Percentiles rank a stretch among this genome's conserved stretches.
phyloP scores from a whole-genome alignment of 2,113 vertebrate species.

The Salvelinus namaycush region DNA sequence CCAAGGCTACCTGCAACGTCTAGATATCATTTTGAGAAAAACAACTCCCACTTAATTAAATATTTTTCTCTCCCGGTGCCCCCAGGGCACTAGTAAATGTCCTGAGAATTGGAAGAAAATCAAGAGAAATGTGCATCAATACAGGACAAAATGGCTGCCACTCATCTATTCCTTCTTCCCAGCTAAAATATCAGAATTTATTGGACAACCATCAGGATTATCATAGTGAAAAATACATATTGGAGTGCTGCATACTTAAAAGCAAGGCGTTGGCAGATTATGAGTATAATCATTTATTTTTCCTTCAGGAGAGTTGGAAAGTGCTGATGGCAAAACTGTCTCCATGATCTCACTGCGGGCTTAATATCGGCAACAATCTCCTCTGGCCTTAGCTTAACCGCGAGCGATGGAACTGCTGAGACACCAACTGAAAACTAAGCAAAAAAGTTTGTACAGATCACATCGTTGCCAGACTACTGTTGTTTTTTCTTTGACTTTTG shows the following conservation, averaged over 20 bases:
- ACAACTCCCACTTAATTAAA: slow-evolving; percentile 27
- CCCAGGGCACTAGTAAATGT: slow-evolving; percentile 1
- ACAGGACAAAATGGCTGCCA: not conserved
- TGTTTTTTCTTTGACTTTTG: not conserved
- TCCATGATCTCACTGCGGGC: not conserved
- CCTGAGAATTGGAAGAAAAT: slow-evolving; percentile 9
- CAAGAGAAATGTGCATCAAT: not conserved
- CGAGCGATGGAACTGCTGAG: not conserved
- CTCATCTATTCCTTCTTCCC: not conserved
- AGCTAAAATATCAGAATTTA: not conserved
- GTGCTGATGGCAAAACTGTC: slow-evolving; percentile 11
- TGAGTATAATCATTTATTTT: slow-evolving; percentile 17
- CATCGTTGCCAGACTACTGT: not conserved
- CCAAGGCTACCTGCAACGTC: slow-evolving; percentile 8
- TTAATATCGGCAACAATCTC: slow-evolving; percentile 7
- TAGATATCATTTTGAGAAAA: slow-evolving; percentile 11
- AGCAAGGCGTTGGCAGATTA: not conserved
- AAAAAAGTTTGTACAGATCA: not conserved
- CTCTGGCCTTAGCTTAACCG: not conserved
- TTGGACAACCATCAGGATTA: not conserved
- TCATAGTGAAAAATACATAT: not conserved
- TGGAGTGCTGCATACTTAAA: not conserved
- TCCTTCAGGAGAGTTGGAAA: slow-evolving; percentile 17
- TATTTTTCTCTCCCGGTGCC: slow-evolving; percentile 3
- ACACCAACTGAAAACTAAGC: not conserved